Conservation (phyloP, 1,140 invertebrate species). For the Cotesia typhae region DNA sequence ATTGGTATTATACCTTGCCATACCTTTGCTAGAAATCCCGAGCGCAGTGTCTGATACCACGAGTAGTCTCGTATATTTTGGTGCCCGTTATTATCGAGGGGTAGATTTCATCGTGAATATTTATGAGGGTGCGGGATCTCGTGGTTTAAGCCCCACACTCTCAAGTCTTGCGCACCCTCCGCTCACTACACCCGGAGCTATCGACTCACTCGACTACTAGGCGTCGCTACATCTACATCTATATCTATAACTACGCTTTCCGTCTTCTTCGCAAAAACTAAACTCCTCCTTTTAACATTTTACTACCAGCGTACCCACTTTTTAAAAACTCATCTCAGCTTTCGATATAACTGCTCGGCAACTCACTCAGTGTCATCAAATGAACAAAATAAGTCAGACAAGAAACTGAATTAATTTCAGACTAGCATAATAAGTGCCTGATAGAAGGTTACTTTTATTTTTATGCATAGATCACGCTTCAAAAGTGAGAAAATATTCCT, state of each 20-base stretch:
- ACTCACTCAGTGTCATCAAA: slow-evolving; percentile 1
- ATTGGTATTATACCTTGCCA: neutral
- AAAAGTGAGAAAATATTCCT: too few relatives aligned
- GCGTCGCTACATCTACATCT: neutral
- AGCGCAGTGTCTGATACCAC: slow-evolving; percentile 47
- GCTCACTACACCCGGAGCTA: neutral
- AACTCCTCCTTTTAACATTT: too few relatives aligned
- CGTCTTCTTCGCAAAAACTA: too few relatives aligned
- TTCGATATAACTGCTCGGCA: neutral
- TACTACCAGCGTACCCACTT: too few relatives aligned
- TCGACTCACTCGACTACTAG: slow-evolving; percentile 28
- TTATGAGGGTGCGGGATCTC: slow-evolving; percentile 51
- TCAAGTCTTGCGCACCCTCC: slow-evolving; percentile 19
- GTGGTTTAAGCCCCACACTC: slow-evolving; percentile 14
- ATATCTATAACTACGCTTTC: neutral
- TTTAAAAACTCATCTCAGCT: neutral
- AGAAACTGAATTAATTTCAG: slow-evolving; percentile 50
- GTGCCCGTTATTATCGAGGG: slow-evolving; percentile 63
- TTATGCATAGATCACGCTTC: too few relatives aligned
- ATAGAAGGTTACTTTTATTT: too few relatives aligned
- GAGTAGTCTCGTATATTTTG: slow-evolving; percentile 54
- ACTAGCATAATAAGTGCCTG: slow-evolving; percentile 1
- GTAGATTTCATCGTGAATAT: slow-evolving; percentile 66
- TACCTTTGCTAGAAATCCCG: slow-evolving; percentile 18
- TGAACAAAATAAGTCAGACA: slow-evolving; percentile 49